Conservation (phyloP, 2,113 vertebrate species). For the Scatophagus argus region DNA sequence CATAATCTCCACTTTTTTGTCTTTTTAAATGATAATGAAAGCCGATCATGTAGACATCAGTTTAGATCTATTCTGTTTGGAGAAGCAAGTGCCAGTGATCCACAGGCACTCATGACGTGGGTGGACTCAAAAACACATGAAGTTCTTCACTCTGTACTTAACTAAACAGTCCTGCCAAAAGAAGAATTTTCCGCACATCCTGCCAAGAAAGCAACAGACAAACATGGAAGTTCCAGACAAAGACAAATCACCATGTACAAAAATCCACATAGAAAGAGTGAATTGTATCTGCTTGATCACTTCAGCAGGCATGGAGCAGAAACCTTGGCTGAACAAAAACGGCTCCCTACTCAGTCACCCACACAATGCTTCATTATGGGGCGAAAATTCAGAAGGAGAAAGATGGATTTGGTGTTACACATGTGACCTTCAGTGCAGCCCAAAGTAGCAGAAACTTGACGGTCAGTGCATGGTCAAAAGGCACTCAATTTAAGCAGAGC, state of each 20-base stretch:
- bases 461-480: not conserved
- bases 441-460: not conserved
- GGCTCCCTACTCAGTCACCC: not conserved
- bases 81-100: not conserved
- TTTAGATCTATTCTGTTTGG: slow-evolving; percentile 16
- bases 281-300: not conserved
- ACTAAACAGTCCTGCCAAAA: not conserved
- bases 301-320: not conserved
- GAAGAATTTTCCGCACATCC: not conserved
- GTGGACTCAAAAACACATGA: not conserved
- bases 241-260: not conserved
- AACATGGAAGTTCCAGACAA: not conserved
- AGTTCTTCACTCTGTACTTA: not conserved
- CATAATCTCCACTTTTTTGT: not conserved
- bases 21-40: slow-evolving; percentile 17
- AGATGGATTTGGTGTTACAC: not conserved
- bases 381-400: not conserved
- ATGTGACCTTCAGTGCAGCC: not conserved
- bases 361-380: not conserved
- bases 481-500: not conserved
- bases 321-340: slow-evolving; percentile 9
- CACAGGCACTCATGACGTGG: not conserved
- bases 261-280: not conserved
- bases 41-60: not conserved
- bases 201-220: not conserved